Conservation (phyloP, 1,140 invertebrate species). For the Pissodes strobi region DNA sequence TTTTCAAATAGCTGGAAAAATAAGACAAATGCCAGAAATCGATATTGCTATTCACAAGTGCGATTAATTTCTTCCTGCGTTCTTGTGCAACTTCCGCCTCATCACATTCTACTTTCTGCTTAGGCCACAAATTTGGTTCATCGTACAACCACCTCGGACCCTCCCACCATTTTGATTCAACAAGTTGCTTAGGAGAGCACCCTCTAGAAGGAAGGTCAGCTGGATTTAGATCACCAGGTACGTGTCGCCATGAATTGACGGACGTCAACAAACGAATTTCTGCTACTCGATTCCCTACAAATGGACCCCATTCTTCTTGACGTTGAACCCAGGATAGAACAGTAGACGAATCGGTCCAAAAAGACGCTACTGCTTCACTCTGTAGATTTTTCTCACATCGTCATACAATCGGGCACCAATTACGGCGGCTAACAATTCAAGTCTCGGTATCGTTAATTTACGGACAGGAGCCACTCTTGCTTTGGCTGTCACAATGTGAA, state of each 20-base stretch:
- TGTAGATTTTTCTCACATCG: conserved; percentile 16
- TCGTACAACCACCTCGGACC: conserved; percentile 44
- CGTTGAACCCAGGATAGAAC: conserved; percentile 43
- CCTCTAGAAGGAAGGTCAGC: too few relatives aligned
- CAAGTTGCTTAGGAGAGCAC: conserved; percentile 43
- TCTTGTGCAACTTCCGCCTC: background rate
- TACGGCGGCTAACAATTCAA: conserved; percentile 27
- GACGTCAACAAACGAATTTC: conserved; percentile 49
- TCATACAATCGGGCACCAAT: conserved; percentile 14
- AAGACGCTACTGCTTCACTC: conserved; percentile 13
- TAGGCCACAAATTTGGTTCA: conserved; percentile 38
- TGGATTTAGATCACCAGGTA: conserved; percentile 54
- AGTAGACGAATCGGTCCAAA: conserved; percentile 42
- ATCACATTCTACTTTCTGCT: background rate
- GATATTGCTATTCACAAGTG: background rate
- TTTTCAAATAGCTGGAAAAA: conserved; percentile 42
- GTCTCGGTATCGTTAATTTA: conserved; percentile 25
- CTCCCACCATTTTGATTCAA: too few relatives aligned
- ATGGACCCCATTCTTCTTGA: conserved; percentile 38
- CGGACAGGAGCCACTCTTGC: background rate
- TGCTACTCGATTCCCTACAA: conserved; percentile 46
- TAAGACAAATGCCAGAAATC: conserved; percentile 13
- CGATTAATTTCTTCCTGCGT: conserved; percentile 26
- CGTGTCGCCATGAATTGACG: conserved; percentile 51
- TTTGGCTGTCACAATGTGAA: background rate